Evolutionary conservation across 2,113 vertebrate genomes (phyloP), one percentile per base, ranked within the genome.

Genomic region (Sylvia atricapilla): DNA sequence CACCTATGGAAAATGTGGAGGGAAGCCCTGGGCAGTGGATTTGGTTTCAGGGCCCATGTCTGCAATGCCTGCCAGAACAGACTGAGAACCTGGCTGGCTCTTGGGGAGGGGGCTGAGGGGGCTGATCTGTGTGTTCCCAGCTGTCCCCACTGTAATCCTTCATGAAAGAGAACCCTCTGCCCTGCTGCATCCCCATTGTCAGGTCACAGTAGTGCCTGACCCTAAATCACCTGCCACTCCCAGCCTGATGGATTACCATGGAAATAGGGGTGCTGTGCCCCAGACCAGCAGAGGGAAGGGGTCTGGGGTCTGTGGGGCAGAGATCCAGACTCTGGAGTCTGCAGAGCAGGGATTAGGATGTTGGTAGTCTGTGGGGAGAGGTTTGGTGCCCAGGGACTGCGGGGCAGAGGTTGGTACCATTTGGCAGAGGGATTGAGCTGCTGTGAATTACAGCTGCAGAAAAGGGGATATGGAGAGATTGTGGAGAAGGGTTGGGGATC

Each of bases 41-140:
- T 89, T 2, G 0, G n/a, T 96, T 95, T 95, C 89, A 90, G 81
- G 90, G 58, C 53, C 46, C 23, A 10, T 27, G 30, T n/a, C 46
- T 82, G 41, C 49, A 49, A 25, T 81, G 66, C n/a, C 56, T 5
- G 3, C 47, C 3, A 5, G n/a, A 49, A 41, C 1, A 0, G 62
- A 39, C 33, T 1, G 16, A 87, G 62, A 91, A 82, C n/a, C 18
- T 3, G 7, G 15, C 60, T 37, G 1, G 31, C 33, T 72, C 47
- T 62, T 70, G 80, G 75, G 63, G 23, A 70, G 72, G 83, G 43
- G 41, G 10, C 5, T 3, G 20, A 68, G 33, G 55, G 69, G 9
- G 20, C 18, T 9, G 23, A 10, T 76, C 94, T 98, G 73, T 97
- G 97, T 98, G 90, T 98, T 97, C 95, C 94, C 97, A 98, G 98